Evolutionary conservation across 2,797 vertebrate species (phyloP), one percentile per base, ranked within the genome.

Genomic region (Alectoris magna): DNA sequence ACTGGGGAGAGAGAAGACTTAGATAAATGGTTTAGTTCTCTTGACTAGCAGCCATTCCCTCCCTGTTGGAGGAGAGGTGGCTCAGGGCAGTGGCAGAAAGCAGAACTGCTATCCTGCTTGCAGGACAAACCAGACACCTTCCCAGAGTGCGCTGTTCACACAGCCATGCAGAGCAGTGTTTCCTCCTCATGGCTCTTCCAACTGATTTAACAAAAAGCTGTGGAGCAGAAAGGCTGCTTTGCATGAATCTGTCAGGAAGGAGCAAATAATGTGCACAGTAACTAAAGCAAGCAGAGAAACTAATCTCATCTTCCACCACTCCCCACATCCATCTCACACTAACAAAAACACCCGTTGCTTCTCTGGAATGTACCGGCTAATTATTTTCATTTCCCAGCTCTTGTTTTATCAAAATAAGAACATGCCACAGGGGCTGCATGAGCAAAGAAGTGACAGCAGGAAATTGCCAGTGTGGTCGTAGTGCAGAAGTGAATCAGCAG

Each of bases 341-440:
- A 85, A 90, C 66, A 48, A 73, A 68, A 41, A 0, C 34, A 66
- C 55, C 79, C 53, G 38, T 6, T 94, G 44, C 49, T 49, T 77
- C 81, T 93, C 78, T 79, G 90, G 82, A 91, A 95, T 64, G 87
- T 56, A 78, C 18, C 23, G 64, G 53, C 80, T 90, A 81, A 89
- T 78, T 91, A 14, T 76, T 84, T 93, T 91, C 2, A 73, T 84
- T 76, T 86, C 44, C 76, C 70, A 92, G 68, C 23, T 86, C 79
- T 87, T 83, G 51, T 78, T 93, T 92, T 76, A 81, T 53, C 82
- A 78, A 92, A 91, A 76, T 53, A 92, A 88, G 56, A 67, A 48
- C 31, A 72, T 75, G 81, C 62, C 86, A 67, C 5, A 5, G 59
- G n/a, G 69, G 49, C 72, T 91, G 73, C 64, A 77, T 48, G 72